phyloP scores from a whole-genome alignment of 2,888 invertebrate species.

The Himalopsyche kuldschensis region DNA sequence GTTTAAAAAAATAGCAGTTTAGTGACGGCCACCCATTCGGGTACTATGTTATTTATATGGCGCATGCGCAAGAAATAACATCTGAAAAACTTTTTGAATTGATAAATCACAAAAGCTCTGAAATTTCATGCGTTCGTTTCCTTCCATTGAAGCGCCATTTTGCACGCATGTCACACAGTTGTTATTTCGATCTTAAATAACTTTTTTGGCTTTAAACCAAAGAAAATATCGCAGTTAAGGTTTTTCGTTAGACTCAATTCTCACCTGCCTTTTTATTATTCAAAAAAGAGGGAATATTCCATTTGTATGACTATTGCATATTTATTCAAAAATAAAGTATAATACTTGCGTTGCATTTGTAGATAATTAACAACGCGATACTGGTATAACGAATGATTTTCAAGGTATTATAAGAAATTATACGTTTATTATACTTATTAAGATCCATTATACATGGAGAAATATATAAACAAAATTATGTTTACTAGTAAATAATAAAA shows the following conservation, averaged over 20 bases:
- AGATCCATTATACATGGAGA: neutral
- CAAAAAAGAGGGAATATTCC: too few relatives aligned
- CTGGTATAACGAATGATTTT: neutral
- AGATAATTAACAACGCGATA: neutral
- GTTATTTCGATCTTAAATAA: slow-evolving; percentile 18
- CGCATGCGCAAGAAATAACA: slow-evolving; percentile 29
- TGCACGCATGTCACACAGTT: slow-evolving; percentile 33
- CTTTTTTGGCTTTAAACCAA: slow-evolving; percentile 30
- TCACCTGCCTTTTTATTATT: neutral
- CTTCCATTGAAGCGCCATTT: slow-evolving; percentile 36
- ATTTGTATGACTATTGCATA: neutral
- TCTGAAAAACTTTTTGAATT: slow-evolving; percentile 5
- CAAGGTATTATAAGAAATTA: neutral
- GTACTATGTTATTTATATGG: slow-evolving; percentile 17
- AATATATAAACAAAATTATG: neutral
- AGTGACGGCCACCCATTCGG: slow-evolving; percentile 21
- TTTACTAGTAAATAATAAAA: neutral
- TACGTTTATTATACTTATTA: neutral
- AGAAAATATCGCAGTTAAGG: slow-evolving; percentile 4
- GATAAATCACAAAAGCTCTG: slow-evolving; percentile 22
- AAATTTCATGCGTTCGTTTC: slow-evolving; percentile 33
- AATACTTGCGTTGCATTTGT: neutral
- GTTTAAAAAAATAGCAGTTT: neutral
- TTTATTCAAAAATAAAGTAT: neutral
- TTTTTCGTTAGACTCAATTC: neutral